These are phyloP conservation scores for Sebastes matsubarae DNA, from an alignment of 2,797 vertebrate species.

Conservation along the genomic window DNA sequence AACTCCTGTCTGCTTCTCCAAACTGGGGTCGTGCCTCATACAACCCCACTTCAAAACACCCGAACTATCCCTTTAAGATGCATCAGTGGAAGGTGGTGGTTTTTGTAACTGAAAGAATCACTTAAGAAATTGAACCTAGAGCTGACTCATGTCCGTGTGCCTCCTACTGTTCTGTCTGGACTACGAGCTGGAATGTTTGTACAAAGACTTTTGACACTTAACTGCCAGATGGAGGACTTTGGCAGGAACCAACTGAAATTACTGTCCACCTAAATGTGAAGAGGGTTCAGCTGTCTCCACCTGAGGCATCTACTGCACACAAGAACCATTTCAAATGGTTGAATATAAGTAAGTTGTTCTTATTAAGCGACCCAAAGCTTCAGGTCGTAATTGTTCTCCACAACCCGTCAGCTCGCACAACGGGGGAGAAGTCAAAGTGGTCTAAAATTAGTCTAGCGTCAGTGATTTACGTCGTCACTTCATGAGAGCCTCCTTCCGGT, in stretches of 20 bases:
- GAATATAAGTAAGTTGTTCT: neutral
- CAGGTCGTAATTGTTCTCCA: neutral
- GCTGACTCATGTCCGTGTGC: neutral
- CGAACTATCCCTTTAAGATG: no score
- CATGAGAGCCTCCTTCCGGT: no score
- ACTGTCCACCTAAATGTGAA: neutral
- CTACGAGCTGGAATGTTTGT: constrained; percentile 10
- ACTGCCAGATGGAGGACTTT: constrained; percentile 9
- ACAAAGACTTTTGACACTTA: constrained; percentile 35
- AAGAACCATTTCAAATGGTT: neutral
- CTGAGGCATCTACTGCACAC: neutral
- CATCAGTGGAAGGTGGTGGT: neutral
- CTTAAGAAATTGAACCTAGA: neutral
- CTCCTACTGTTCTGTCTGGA: constrained; percentile 7
- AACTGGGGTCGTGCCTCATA: no score
- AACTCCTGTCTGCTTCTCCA: no score
- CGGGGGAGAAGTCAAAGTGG: neutral
- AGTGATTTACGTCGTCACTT: no score
- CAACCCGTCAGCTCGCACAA: neutral
- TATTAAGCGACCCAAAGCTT: neutral
- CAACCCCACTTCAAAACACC: no score
- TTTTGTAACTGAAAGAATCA: neutral
- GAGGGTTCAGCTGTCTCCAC: neutral
- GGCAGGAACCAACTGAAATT: neutral
- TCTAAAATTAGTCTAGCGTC: neutral